Evolutionary conservation across 2,113 vertebrate genomes (phyloP), one percentile per base, ranked within the genome.

Genomic region (Noctilio leporinus): DNA sequence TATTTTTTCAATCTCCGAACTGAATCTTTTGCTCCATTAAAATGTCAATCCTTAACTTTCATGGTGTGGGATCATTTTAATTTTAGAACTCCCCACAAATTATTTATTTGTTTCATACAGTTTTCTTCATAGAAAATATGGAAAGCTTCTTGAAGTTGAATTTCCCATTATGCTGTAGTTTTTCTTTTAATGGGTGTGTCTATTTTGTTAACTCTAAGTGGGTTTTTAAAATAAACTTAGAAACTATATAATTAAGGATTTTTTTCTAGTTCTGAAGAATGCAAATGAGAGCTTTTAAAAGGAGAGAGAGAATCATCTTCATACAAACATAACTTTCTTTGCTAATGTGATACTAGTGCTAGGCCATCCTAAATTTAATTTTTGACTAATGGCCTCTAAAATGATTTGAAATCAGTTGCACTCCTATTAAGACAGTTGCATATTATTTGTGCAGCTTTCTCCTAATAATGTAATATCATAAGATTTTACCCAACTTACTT

Each of bases 121-220:
- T 91, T 89, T 94, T 78, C 45, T 33, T 30, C 65, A 65, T 28
- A 76, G 67, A 89, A 91, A 95, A 47, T 5, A 59, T 20, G 30
- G 83, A 75, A 55, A 49, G 10, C 5, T 62, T 95, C 83, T 95
- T 75, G 7, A 62, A 51, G 90, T 93, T 76, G 85, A 78, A 91
- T 43, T 73, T 83, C 51, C 43, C 28, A 40, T 47, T 70, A 20
- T 55, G 28, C 26, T 88, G 1, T 49, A 81, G 57, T 77, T 91
- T 87, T 86, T 53, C 10, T 64, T 16, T 70, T 76, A 14, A 30
- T 19, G 0, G 5, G 2, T 73, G 2, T 65, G 22, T 81, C 0
- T 81, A 49, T 78, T 95, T 91, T 81, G 26, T 91, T 43, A 91
- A 75, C 80, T 89, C 28, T 86, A 82, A 70, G 57, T 85, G n/a